These are phyloP conservation scores for Ochropacha duplaris DNA, from an alignment of 2,888 invertebrate species.

Conservation along the genomic window DNA sequence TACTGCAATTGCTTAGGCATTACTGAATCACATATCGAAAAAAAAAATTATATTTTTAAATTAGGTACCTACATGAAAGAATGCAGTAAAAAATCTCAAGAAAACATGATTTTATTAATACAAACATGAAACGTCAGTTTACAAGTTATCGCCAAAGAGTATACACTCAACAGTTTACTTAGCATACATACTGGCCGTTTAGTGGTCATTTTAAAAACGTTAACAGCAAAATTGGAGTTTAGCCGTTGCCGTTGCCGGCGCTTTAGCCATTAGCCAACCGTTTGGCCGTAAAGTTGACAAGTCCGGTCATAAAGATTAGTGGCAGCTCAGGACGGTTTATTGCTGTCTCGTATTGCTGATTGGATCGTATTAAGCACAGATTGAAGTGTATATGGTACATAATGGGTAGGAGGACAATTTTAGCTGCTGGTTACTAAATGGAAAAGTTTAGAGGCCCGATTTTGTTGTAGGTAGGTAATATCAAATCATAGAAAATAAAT, in stretches of 20 bases:
- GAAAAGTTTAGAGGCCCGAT: neutral
- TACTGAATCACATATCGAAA: no score
- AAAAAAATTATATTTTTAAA: no score
- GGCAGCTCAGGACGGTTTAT: conserved; percentile 18
- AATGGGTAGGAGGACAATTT: neutral
- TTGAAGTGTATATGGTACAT: neutral
- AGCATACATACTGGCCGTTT: conserved; percentile 23
- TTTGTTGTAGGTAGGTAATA: no score
- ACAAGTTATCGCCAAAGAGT: no score
- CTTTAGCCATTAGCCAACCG: conserved; percentile 60
- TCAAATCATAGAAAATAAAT: no score
- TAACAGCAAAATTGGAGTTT: conserved; percentile 34
- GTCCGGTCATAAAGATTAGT: conserved; percentile 60
- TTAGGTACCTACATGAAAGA: no score
- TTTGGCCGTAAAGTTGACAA: conserved; percentile 64
- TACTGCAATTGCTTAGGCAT: no score
- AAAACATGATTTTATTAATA: no score
- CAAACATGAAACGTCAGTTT: no score
- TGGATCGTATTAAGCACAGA: neutral
- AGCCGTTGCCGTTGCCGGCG: conserved; percentile 34
- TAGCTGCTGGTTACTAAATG: neutral
- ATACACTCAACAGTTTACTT: no score
- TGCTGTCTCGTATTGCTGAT: conserved; percentile 1
- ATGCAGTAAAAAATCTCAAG: no score
- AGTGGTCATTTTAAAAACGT: conserved; percentile 54